Evolutionary conservation across 2,888 invertebrate genomes (phyloP).

Genomic region (Oegoconia quadripuncta): DNA sequence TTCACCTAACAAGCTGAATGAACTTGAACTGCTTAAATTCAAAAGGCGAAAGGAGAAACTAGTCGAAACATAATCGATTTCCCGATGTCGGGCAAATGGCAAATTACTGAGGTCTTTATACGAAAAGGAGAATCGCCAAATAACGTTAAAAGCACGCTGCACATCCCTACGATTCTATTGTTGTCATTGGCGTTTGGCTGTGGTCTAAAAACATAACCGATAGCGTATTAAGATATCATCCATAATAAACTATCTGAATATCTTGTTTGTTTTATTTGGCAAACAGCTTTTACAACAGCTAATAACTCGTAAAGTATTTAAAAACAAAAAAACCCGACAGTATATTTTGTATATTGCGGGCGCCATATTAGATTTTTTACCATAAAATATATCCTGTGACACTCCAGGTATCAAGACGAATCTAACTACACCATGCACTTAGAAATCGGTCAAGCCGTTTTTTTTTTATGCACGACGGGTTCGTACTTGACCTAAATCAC

Average conservation of each 20-base stretch:
- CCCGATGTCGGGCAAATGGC: not conserved
- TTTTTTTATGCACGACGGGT: too few relatives aligned
- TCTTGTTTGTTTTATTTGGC: not conserved
- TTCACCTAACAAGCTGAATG: too few relatives aligned
- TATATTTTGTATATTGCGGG: too few relatives aligned
- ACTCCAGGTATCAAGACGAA: too few relatives aligned
- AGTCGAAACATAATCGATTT: not conserved
- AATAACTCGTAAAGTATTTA: not conserved
- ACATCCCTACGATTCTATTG: not conserved
- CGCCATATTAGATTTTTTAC: too few relatives aligned
- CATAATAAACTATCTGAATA: too few relatives aligned
- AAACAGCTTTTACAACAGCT: not conserved
- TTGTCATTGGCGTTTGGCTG: not conserved
- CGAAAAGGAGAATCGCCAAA: constrained; percentile 1
- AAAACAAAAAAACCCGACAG: too few relatives aligned
- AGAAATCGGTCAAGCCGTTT: too few relatives aligned
- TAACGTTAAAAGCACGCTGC: constrained; percentile 2
- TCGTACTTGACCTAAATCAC: too few relatives aligned
- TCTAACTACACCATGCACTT: too few relatives aligned
- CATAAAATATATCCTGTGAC: too few relatives aligned
- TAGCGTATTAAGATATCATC: not conserved
- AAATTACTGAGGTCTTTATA: constrained; percentile 1
- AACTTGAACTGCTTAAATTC: not conserved
- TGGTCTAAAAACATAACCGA: not conserved
- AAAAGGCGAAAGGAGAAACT: not conserved